These are phyloP conservation scores for Neosalanx taihuensis DNA, from an alignment of 2,797 vertebrate genomes.

Conservation along the genomic window DNA sequence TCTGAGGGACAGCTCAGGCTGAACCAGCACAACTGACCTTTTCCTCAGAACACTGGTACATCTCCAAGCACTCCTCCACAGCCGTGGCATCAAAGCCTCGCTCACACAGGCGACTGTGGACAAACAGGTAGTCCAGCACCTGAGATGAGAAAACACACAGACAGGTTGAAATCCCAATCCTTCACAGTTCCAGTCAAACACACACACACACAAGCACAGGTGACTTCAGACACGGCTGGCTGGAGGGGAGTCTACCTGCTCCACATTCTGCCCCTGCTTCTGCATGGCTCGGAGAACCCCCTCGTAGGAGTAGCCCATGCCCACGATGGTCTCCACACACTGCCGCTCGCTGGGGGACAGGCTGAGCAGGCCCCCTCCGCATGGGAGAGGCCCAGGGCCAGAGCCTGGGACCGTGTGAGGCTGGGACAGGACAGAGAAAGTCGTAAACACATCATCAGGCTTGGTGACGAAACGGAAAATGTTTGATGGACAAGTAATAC, in stretches of 20 bases:
- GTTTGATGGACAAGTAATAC: too few relatives aligned
- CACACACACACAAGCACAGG: background rate
- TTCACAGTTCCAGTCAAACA: background rate
- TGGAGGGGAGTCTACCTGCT: slow-evolving; percentile 81
- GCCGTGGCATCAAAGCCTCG: slow-evolving; percentile 90
- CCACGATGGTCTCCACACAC: slow-evolving; percentile 88
- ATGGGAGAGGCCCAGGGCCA: slow-evolving; percentile 53
- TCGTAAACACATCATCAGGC: background rate
- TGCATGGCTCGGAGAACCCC: slow-evolving; percentile 93
- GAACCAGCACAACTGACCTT: slow-evolving; percentile 77
- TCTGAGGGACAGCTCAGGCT: too few relatives aligned
- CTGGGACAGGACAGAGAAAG: background rate
- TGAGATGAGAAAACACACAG: slow-evolving; percentile 47
- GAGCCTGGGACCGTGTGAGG: slow-evolving; percentile 28
- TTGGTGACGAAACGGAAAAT: too few relatives aligned
- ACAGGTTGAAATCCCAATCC: background rate
- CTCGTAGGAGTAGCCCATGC: slow-evolving; percentile 94
- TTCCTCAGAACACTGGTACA: slow-evolving; percentile 93
- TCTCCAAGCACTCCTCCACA: slow-evolving; percentile 95
- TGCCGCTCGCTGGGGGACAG: slow-evolving; percentile 86
- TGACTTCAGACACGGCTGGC: background rate
- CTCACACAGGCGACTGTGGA: slow-evolving; percentile 90
- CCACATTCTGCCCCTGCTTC: slow-evolving; percentile 93
- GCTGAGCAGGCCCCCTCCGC: slow-evolving; percentile 69
- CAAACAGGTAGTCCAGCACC: slow-evolving; percentile 96